Evolutionary conservation across 2,113 vertebrate species (phyloP).

Genomic region (Marcusenius ussheri): DNA sequence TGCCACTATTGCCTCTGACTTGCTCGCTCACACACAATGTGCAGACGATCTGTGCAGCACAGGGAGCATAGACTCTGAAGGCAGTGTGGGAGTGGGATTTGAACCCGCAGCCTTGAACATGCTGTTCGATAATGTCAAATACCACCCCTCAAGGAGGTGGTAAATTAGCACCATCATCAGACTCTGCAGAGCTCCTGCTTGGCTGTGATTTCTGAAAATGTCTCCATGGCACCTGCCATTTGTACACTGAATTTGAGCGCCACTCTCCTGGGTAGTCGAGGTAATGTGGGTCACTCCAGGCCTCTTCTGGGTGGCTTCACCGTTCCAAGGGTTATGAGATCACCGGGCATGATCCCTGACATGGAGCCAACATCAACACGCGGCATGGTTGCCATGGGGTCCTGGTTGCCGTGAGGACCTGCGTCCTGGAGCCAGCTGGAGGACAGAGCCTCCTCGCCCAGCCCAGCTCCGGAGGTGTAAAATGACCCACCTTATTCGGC

Average conservation of each 20-base stretch:
- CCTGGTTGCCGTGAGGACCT: neutral
- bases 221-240: neutral
- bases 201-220: neutral
- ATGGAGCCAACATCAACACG: neutral
- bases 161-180: neutral
- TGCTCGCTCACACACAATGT: neutral
- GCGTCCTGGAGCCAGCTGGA: neutral
- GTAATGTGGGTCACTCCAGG: neutral
- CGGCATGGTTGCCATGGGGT: neutral
- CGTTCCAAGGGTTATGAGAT: neutral
- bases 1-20: no score
- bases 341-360: neutral
- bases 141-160: neutral
- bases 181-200: neutral
- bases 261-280: neutral
- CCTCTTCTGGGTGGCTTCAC: neutral
- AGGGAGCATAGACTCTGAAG: no score
- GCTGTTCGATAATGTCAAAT: neutral
- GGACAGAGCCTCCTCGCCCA: neutral
- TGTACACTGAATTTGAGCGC: neutral
- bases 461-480: neutral
- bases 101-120: no score
- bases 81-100: neutral
- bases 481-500: neutral
- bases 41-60: neutral